Evolutionary conservation across 2,888 invertebrate genomes (phyloP), one percentile per base, ranked within the genome.

Genomic region (Leptinotarsa tumamoca): DNA sequence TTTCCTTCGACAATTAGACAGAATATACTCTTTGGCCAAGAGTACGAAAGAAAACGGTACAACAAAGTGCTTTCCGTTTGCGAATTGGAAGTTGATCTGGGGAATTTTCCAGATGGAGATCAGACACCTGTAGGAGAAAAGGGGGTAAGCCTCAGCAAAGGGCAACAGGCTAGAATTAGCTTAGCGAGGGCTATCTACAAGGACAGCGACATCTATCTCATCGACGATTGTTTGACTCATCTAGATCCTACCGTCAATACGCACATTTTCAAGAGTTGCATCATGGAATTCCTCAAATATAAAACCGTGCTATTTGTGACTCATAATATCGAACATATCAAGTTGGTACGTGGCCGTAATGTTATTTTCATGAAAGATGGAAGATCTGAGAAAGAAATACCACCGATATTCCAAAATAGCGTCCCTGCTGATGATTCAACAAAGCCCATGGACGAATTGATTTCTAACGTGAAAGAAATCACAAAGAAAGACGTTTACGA

Each of bases 101-200:
- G 82, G 7, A 79, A 81, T 4, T 82, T 88, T 56, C 82, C 85
- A 15, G 78, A 85, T 52, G 86, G 86, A 1, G 89, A 89, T 75
- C 79, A 81, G 84, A 93, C 92, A 0, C 83, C 92, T 66, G 91
- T 93, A 3, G 93, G 93, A 5, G 93, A 93, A 80, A 88, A 91
- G 71, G 93, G 93, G 4, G 89, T 91, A 10, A 91, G 90, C 79
- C 86, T 93, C 68, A 92, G 92, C 83, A 93, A 92, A 69, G 92
- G 93, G 23, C 93, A 86, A 72, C 84, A 86, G 80, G 81, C 84
- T 23, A 79, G 86, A 67, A 83, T 86, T 17, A 85, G 83, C 74
- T 74, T 86, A 50, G 86, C 86, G 0, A 79, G 86, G 75, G 85
- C 86, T 27, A 76, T 85, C 17, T 86, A 86, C 72, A 84, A 80